Base-by-base conservation (phyloP, 1,140 invertebrate species). In the Drosophila azteca region DNA sequence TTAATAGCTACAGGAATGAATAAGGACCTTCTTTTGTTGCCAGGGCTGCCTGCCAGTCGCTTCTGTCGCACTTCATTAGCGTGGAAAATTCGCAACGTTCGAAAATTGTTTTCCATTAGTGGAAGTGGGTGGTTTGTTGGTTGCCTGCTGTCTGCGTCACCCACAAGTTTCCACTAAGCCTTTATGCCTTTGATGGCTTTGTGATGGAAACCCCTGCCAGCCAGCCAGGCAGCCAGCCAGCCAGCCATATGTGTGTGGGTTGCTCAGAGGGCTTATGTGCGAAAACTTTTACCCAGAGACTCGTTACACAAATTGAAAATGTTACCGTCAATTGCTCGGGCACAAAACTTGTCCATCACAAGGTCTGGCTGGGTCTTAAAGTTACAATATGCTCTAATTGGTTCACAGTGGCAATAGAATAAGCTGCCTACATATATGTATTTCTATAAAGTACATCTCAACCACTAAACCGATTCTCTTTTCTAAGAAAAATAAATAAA, bases 261-360 rank as follows among this genome's bases (percentile, higher is more conserved):
- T 63, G 58, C 29, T 31, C 29, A 2, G 29, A 2, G 8, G 7
- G 45, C 71, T 53, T 57, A 52, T 71, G 70, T 55, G 77, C 61
- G 60, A 78, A 78, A 87, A 88, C 63, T 76, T 87, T 79, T 69
- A n/a, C 35, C 52, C 59, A 59, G 52, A 63, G 87, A 50, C 82
- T 87, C 83, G 81, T 87, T 88, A 88, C 75, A 87, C 82, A 87
- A 87, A 87, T 87, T 87, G 82, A 87, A 87, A 88, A 79, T 85
- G 77, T 70, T 88, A 70, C 80, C 83, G 82, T 85, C 78, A 79
- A 85, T 85, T 85, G 82, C 61, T 61, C 66, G 6, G 51, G 66
- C 67, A 24, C 45, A 51, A 71, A 68, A 72, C 77, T 79, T 80
- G 15, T 46, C 29, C 58, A 51, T 68, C 51, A 11, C 4, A 39